Conservation (phyloP, 2,888 invertebrate species). For the Rapana venosa region DNA sequence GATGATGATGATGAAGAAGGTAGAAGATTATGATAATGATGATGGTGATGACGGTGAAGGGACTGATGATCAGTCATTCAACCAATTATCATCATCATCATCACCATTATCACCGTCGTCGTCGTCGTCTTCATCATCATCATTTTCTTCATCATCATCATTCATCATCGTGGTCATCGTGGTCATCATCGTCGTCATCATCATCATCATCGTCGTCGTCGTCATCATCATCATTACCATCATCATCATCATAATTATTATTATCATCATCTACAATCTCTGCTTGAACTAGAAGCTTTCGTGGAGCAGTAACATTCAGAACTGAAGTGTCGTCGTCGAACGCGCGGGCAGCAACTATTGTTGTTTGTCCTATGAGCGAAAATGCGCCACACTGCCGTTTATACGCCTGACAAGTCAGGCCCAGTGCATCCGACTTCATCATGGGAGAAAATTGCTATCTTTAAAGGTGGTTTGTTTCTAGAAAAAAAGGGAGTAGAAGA, state of each 20-base stretch:
- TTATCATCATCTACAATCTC: background rate
- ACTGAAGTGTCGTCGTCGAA: too few species aligned
- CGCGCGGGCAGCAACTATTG: too few species aligned
- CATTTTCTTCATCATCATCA: background rate
- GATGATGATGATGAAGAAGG: too few species aligned
- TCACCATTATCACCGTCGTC: background rate
- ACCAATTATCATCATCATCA: too few species aligned
- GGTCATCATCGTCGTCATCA: background rate
- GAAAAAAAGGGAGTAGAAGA: too few species aligned
- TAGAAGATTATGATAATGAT: background rate
- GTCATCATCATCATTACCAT: background rate
- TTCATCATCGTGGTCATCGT: conserved; percentile 5
- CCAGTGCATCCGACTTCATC: too few species aligned
- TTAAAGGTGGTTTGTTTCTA: too few species aligned
- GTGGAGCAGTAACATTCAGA: too few species aligned
- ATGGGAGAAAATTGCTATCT: too few species aligned
- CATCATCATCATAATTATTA: background rate
- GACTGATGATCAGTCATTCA: background rate
- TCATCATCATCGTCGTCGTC: background rate
- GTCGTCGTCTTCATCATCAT: background rate
- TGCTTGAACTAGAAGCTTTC: background rate
- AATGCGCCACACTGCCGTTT: too few species aligned
- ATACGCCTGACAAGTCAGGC: too few species aligned
- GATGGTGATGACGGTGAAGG: background rate
- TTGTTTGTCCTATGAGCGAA: too few species aligned